Conservation (phyloP, 2,113 vertebrate species). For the Cavia porcellus region DNA sequence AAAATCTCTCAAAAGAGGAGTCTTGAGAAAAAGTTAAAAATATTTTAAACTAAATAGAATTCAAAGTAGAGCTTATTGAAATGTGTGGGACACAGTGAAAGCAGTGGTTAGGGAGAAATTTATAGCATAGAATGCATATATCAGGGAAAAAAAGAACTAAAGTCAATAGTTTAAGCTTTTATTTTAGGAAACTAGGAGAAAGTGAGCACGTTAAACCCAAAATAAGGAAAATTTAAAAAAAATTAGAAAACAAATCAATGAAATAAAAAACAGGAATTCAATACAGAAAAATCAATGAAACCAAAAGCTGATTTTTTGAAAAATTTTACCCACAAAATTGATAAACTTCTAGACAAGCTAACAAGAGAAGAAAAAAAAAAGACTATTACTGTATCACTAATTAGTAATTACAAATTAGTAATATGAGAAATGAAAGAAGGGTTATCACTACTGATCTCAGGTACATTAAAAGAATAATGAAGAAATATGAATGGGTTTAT, state of each 20-base stretch:
- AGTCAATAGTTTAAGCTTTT: conserved; percentile 1
- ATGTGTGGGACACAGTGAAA: not conserved
- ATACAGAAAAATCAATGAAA: conserved; percentile 59
- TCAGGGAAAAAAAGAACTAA: not conserved
- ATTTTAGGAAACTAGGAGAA: conserved; percentile 39
- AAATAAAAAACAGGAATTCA: conserved; percentile 46
- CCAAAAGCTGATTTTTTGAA: conserved; percentile 13
- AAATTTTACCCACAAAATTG: conserved; percentile 1
- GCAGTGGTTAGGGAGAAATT: not conserved
- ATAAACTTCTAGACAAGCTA: conserved; percentile 25
- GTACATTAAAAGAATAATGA: not conserved
- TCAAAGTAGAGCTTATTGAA: conserved; percentile 21
- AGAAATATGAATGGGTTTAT: not conserved
- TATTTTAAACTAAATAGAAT: conserved; percentile 48
- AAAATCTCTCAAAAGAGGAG: not conserved
- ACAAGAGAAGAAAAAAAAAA: not conserved
- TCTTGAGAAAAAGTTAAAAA: conserved; percentile 33
- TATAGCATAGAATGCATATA: not conserved
- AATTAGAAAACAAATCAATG: conserved; percentile 16
- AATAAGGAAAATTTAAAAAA: conserved; percentile 2
- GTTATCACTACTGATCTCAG: not conserved
- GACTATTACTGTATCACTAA: not conserved
- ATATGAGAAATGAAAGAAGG: conserved; percentile 14
- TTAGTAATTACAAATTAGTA: conserved; percentile 35
- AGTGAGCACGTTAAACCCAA: conserved; percentile 25